Base-by-base conservation (phyloP, 2,797 vertebrate species). In the Carduelis carduelis region DNA sequence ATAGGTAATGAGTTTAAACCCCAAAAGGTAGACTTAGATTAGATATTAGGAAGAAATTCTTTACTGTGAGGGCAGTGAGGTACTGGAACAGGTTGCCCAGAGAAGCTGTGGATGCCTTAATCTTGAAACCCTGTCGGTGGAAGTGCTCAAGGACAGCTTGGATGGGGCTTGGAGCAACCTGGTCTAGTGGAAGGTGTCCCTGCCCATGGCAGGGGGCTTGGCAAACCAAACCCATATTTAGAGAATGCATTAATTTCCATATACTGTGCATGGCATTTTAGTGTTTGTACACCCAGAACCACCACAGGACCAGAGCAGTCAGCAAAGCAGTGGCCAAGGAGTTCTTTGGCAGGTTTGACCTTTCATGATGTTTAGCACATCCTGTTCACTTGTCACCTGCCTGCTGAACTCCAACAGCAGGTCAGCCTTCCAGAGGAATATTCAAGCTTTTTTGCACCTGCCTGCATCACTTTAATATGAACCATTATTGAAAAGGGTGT, bases 201-300 rank as follows among this genome's bases (percentile, higher is more conserved):
- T 60, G 46, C 47, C 28, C 9, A 9, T 39, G 20, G 22, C 17
- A 32, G 12, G 13, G 27, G 6, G 4, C 2, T 20, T 50, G 27
- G 35, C 37, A 71, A 68, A 39, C 34, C 20, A 47, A 60, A 63
- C 8, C 17, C 11, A 1, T 2, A 0, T 16, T 47, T 16, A 21
- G 27, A 41, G 21, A 82, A 37, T 0, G 0, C 2, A 3, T 30
- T 16, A 1, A 4, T 23, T 39, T 70, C 65, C 4, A 4, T 30
- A 47, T 75, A 50, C 46, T 20, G 6, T 21, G 7, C 3, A 1
- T 2, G 41, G 6, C 20, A 22, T 35, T 37, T 44, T 13, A 18
- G 44, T 21, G 11, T 22, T 74, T 82, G 20, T 41, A 53, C 16
- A 35, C 20, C 17, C 9, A 19, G 5, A 50, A 30, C 26, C 39